Percentiles rank a stretch among this genome's conserved stretches.
phyloP scores from a whole-genome alignment of 2,797 vertebrate species.

The Odontamblyopus lacepedii region DNA sequence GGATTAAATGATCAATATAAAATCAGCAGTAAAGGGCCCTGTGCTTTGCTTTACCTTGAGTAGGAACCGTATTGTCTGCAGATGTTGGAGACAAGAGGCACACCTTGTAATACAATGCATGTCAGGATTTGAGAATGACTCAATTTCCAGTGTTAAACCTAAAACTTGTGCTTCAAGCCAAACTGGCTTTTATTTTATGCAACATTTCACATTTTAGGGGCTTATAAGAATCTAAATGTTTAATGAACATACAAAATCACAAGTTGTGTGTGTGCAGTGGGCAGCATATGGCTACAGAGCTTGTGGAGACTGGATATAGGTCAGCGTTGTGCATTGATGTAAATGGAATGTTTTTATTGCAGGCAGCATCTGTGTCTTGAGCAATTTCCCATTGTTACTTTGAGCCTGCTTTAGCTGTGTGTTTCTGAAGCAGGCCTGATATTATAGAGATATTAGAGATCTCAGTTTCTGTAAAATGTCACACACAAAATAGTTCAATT shows the following conservation, averaged over 20 bases:
- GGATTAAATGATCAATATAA: conserved; percentile 4
- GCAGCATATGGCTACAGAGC: background rate
- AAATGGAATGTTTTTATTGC: conserved; percentile 2
- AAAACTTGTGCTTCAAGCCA: conserved; percentile 2
- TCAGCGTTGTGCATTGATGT: background rate
- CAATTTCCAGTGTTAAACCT: background rate
- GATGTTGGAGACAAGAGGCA: conserved; percentile 1
- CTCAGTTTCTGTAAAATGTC: background rate
- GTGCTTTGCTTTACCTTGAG: background rate
- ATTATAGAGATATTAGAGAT: background rate
- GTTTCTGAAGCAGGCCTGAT: background rate
- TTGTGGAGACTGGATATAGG: background rate
- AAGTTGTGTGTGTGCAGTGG: background rate
- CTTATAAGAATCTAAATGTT: background rate
- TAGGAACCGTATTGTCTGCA: background rate
- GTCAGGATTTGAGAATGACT: background rate
- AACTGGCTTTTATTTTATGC: background rate
- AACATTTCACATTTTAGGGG: background rate
- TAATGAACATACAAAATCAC: background rate
- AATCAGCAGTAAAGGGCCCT: background rate
- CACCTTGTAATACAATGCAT: conserved; percentile 4
- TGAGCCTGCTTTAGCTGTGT: background rate
- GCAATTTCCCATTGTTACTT: background rate
- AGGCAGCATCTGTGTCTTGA: background rate
- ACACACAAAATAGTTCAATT: background rate